These are phyloP conservation scores for Burhinus oedicnemus DNA, from an alignment of 2,113 vertebrate species.

Conservation along the genomic window DNA sequence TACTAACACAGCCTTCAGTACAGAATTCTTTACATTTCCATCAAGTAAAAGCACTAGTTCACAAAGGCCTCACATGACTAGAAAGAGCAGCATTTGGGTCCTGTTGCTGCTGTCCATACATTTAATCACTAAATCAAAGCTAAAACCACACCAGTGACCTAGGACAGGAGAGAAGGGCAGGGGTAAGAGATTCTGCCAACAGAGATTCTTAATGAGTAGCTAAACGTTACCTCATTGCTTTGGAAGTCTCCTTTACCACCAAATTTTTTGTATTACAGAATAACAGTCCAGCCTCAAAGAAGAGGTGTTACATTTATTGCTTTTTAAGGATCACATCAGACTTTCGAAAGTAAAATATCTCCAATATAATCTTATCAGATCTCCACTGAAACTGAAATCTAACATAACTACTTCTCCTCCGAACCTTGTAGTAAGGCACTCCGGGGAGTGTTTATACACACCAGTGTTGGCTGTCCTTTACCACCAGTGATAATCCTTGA, in stretches of 20 bases:
- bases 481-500: conserved; percentile 40
- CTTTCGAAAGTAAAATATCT: conserved; percentile 46
- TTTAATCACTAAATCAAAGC: background rate
- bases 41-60: background rate
- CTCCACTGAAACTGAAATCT: conserved; percentile 51
- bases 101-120: background rate
- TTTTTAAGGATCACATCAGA: conserved; percentile 27
- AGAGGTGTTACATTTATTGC: background rate
- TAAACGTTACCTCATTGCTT: background rate
- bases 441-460: conserved; percentile 18
- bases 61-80: background rate
- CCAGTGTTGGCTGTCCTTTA: conserved; percentile 54
- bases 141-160: background rate
- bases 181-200: background rate
- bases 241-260: background rate
- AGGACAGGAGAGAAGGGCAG: background rate
- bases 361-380: conserved; percentile 51
- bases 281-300: background rate
- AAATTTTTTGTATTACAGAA: background rate
- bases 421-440: conserved; percentile 36
- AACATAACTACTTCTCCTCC: conserved; percentile 52
- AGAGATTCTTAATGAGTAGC: background rate
- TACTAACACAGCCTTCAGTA: background rate
- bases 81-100: background rate
- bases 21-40: background rate